Percentiles rank a stretch among this genome's conserved stretches.
These are phyloP conservation scores for Camarhynchus parvulus DNA, from an alignment of 2,113 vertebrate genomes.

Conservation along the genomic window DNA sequence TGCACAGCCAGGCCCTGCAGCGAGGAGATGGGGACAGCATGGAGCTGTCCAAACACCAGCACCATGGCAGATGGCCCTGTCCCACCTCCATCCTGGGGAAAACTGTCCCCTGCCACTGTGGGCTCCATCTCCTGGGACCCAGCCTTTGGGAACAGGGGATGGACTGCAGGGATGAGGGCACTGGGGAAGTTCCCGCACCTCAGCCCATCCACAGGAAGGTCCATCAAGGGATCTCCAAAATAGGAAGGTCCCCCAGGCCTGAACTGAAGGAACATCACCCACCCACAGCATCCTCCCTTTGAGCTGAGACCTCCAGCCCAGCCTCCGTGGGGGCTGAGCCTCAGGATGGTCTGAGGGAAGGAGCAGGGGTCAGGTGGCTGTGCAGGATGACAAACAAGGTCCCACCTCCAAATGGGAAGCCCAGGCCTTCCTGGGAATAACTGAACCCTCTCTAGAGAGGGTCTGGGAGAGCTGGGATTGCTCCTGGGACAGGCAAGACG, in stretches of 20 bases:
- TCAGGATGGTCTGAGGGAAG: neutral
- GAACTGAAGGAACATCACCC: neutral
- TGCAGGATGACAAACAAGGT: neutral
- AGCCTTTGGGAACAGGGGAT: neutral
- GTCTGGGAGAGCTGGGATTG: neutral
- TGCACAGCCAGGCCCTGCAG: neutral
- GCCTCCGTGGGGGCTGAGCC: neutral
- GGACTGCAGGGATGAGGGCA: neutral
- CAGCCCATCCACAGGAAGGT: neutral
- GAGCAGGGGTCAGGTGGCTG: neutral
- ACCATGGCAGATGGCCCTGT: neutral
- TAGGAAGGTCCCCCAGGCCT: too few species aligned
- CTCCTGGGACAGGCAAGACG: neutral
- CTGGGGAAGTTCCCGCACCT: neutral
- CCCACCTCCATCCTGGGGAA: neutral
- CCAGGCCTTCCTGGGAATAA: neutral
- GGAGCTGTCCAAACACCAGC: neutral
- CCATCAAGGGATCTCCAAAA: neutral
- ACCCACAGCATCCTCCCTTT: neutral
- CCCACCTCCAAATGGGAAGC: neutral
- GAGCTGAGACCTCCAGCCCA: neutral
- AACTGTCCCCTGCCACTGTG: neutral
- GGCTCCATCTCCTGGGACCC: neutral
- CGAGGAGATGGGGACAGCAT: accelerated
- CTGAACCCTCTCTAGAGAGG: neutral